phyloP scores from a whole-genome alignment of 2,113 vertebrate genomes.

The Alethe diademata region DNA sequence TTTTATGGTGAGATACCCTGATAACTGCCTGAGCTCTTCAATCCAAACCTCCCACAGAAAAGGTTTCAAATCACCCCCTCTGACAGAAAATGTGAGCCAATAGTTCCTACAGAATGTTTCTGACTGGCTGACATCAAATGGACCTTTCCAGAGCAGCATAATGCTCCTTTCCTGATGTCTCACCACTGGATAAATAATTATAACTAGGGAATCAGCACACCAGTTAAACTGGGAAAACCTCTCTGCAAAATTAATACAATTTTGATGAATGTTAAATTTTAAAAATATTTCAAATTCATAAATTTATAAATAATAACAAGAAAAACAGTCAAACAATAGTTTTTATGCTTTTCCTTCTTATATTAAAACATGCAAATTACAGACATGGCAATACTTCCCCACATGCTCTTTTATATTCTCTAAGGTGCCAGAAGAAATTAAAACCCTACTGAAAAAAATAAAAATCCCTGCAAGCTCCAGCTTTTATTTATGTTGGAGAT shows the following conservation, averaged over 20 bases:
- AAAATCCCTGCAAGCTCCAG: neutral
- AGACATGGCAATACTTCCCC: neutral
- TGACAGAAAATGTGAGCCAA: neutral
- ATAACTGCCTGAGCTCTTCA: neutral
- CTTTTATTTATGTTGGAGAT: neutral
- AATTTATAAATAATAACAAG: neutral
- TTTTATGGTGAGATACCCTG: neutral
- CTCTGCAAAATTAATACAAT: neutral
- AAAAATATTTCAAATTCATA: neutral
- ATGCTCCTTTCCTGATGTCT: neutral
- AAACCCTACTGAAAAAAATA: neutral
- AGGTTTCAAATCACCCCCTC: neutral
- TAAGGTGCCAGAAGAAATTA: neutral
- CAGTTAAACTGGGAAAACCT: neutral
- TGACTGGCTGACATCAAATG: neutral
- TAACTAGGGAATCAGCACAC: neutral
- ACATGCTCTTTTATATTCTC: neutral
- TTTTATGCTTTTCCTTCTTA: neutral
- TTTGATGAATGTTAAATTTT: neutral
- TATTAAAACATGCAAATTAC: neutral
- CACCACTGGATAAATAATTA: neutral
- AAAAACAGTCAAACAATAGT: neutral
- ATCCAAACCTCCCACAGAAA: neutral
- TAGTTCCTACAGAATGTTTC: fast-evolving
- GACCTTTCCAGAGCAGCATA: neutral